Evolutionary conservation across 2,113 vertebrate genomes (phyloP), one percentile per base, ranked within the genome.

Genomic region (Dinomys branickii): DNA sequence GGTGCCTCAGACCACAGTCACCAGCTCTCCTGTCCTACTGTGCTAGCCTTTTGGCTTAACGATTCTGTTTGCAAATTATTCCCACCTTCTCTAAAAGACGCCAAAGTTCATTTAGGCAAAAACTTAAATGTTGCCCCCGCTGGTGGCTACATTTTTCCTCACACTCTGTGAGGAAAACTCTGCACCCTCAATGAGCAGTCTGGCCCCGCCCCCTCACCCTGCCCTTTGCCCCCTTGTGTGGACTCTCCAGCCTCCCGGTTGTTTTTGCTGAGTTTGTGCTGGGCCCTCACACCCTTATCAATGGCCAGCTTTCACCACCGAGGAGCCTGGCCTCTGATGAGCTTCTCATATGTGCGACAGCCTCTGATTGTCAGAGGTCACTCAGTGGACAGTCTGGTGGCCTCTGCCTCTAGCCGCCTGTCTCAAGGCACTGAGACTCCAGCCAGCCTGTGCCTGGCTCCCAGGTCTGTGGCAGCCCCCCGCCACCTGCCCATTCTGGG

Each of bases 181-280:
- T n/a, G n/a, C n/a, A 4, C 7, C 4, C 5, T 14, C 38, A 17
- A 4, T 2, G 0, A 85, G 35, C 4, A 1, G 47, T 11, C 26
- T 0, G 13, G 28, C 47, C 41, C 4, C 2, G 73, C 16, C 33
- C 9, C 78, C 33, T n/a, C 28, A 8, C 50, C 78, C 16, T 77
- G 16, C 33, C 78, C 78, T 54, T 17, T 2, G 75, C 24, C 24
- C 75, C 41, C 16, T 3, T 24, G 24, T 17, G 41, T 10, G 28
- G 67, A 1, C 30, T 16, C 33, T 0, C 3, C 12, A 35, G 54
- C 7, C 2, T 6, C 59, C 11, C 44, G 4, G 33, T 33, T 19
- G 47, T 19, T 28, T 28, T n/a, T 12, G 69, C 69, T 24, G 38
- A 26, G 22, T 41, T 44, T 75, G 22, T 5, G 24, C 73, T 44